Evolutionary conservation across 2,888 invertebrate genomes (phyloP), one percentile per base, ranked within the genome.

Genomic region (Zele albiditarsus): DNA sequence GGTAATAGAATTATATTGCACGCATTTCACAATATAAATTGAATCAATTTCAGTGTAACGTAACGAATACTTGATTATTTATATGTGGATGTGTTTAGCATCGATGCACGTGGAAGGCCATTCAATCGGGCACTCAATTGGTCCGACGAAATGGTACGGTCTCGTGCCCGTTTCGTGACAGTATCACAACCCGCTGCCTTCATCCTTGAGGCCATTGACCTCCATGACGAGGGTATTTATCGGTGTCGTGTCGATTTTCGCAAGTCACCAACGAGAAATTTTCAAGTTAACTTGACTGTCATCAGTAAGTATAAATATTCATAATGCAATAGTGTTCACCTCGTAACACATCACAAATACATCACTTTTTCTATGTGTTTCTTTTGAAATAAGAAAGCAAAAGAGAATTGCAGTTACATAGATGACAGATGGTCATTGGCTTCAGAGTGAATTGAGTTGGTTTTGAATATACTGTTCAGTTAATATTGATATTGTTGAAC

Each of bases 201-300:
- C n/a, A 88, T 89, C 71, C 88, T 92, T 69, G 90, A 91, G 77
- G 88, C 90, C 62, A 91, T 91, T 73, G 89, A 86, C 74, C 81
- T 89, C 75, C 84, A 86, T 79, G 89, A 89, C 82, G 89, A 87
- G 80, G 89, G 89, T 42, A 84, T 90, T 79, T 92, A 92, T 83
- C 88, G 91, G 67, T 92, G 91, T 84, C 86, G 92, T 69, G 91
- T 92, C 28, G 92, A 92, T 85, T 92, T 91, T 84, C 89, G 89
- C 78, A 90, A 91, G 80, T 90, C 91, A 20, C 91, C 91, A 10
- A 92, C 92, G 66, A 89, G 91, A 80, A 92, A 91, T 85, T 90
- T 90, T 82, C 90, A 91, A 86, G 90, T 91, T 82, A 91, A 91
- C 84, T 90, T 92, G 79, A 91, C 91, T 70, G 91, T 92, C 75